Evolutionary conservation across 2,113 vertebrate genomes (phyloP), one percentile per base, ranked within the genome.

Genomic region (Scomber scombrus): DNA sequence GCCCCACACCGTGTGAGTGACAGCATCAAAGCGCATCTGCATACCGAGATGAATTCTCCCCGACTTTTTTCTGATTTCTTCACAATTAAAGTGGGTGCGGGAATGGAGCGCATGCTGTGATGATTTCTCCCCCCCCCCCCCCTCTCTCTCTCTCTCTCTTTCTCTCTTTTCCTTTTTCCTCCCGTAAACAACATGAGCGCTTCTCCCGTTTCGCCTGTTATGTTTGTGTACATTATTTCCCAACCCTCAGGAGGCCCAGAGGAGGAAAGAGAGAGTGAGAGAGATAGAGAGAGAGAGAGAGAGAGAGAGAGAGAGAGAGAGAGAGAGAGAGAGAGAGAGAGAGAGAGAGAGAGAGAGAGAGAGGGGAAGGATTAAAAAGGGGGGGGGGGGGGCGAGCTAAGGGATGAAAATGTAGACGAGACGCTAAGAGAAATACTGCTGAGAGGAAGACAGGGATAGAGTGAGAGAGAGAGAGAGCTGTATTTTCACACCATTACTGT

Each of bases 201-300:
- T 73, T 81, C 75, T 81, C 75, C 67, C 31, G 21, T 75, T 75
- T 74, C 12, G 47, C 62, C 78, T 88, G 83, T 78, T 85, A 79
- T 87, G 88, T 88, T 89, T 93, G 89, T 92, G 89, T 91, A 85
- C 86, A 91, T 91, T 90, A 88, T 89, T 85, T 78, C 46, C 49
- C 71, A 70, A 84, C 58, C 86, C 90, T 85, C 86, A 31, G 75
- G 90, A 82, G 81, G 84, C 85, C 69, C 65, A 4, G 21, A 49
- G 57, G 55, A 80, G 46, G 54, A 78, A 71, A 78, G 58, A 61
- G 73, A 76, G 79, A 88, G 80, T 81, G 71, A 78, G 79, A 87
- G 74, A 52, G 45, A 46, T 26, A 76, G 70, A 76, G 58, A 85
- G 65, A 71, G 51, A 87, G 23, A 26, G 23, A 23, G 23, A 23